These are phyloP conservation scores for Trimorus sp. DNA, from an alignment of 2,888 invertebrate species.

Conservation along the genomic window DNA sequence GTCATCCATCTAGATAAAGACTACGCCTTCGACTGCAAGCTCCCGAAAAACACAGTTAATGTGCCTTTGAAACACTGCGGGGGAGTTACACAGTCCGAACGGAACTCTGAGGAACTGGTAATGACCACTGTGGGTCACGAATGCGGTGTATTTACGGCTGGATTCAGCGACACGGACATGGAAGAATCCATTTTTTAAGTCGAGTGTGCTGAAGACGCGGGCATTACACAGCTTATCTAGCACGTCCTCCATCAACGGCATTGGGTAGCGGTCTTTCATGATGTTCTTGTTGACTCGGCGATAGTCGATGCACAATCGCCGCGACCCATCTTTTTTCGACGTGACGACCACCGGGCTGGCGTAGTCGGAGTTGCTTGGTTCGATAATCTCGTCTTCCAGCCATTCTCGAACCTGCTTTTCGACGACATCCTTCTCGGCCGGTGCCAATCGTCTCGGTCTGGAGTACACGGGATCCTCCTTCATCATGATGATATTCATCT, in stretches of 20 bases:
- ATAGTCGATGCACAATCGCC: conserved; percentile 67
- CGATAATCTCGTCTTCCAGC: conserved; percentile 61
- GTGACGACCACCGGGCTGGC: conserved; percentile 60
- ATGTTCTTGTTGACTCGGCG: conserved; percentile 64
- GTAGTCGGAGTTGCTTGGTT: conserved; percentile 52
- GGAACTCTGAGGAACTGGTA: no score
- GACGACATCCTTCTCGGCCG: conserved; percentile 29
- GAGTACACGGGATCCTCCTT: conserved; percentile 13
- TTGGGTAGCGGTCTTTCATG: conserved; percentile 7
- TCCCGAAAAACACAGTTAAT: no score
- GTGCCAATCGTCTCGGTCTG: conserved; percentile 14
- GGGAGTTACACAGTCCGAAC: no score
- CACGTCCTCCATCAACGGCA: conserved; percentile 66
- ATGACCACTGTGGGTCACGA: no score
- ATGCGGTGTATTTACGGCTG: conserved; percentile 47
- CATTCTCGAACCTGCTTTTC: conserved; percentile 52
- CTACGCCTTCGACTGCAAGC: no score
- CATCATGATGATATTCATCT: conserved; percentile 22
- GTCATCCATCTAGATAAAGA: no score
- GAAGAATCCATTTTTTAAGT: no score
- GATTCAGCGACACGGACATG: conserved; percentile 42
- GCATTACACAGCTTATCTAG: conserved; percentile 46
- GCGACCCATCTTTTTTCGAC: conserved; percentile 61
- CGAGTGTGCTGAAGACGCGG: conserved; percentile 66
- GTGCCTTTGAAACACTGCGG: no score